Percentiles rank a stretch among this genome's conserved stretches.
Conservation (phyloP, 2,797 vertebrate genomes). For the Myiotriccus ornatus region DNA sequence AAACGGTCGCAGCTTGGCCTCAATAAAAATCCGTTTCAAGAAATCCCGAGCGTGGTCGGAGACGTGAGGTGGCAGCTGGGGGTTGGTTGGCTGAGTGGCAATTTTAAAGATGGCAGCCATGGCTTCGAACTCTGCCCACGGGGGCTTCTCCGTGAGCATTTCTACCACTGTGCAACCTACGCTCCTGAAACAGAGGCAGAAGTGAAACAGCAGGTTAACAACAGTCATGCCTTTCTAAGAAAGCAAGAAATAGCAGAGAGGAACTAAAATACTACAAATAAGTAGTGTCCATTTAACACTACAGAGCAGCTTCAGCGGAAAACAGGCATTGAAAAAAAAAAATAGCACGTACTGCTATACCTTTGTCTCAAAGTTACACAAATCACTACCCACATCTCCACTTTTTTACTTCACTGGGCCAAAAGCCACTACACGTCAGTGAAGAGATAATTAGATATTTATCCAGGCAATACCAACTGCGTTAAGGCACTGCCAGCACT, state of each 20-base stretch:
- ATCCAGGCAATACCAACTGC: not conserved
- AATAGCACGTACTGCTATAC: accelerated
- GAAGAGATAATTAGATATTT: not conserved
- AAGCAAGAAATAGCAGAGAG: not conserved
- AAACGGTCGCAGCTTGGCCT: conserved; percentile 92
- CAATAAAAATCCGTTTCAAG: conserved; percentile 94
- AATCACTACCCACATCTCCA: not conserved
- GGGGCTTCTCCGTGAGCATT: conserved; percentile 97
- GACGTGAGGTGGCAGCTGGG: conserved; percentile 90
- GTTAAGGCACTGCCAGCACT: accelerated
- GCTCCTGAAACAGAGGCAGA: conserved; percentile 82
- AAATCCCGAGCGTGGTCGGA: conserved; percentile 96
- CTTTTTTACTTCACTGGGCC: not conserved
- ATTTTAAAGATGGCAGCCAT: conserved; percentile 99
- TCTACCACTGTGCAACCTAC: conserved; percentile 98
- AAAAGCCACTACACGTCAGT: not conserved
- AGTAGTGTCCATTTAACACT: not conserved
- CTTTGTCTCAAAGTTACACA: not conserved
- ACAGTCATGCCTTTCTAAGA: not conserved
- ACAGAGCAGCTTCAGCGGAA: not conserved
- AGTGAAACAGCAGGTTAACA: conserved; percentile 44
- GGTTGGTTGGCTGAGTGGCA: conserved; percentile 97
- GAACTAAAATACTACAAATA: not conserved
- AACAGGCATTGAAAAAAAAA: not conserved
- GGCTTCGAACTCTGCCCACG: conserved; percentile 97